phyloP scores from a whole-genome alignment of 2,113 vertebrate species.

The Chitala chitala region DNA sequence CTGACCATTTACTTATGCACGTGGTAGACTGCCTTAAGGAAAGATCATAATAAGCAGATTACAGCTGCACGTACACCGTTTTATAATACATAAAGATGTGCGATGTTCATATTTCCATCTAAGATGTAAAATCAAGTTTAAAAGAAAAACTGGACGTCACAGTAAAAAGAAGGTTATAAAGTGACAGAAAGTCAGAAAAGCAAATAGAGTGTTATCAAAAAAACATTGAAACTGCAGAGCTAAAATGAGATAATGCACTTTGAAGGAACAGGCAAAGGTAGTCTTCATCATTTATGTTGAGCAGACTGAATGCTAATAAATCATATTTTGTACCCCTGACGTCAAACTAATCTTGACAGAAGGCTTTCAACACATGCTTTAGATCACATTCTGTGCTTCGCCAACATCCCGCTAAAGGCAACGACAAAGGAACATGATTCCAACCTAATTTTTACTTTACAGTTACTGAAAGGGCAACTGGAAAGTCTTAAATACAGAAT shows the following conservation, averaged over 20 bases:
- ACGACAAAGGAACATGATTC: background rate
- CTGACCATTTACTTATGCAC: too few species aligned
- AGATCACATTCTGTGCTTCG: slow-evolving; percentile 1
- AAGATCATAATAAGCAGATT: too few species aligned
- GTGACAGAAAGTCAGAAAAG: background rate
- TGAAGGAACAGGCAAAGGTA: background rate
- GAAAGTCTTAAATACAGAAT: too few species aligned
- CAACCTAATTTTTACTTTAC: too few species aligned
- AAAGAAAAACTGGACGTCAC: background rate
- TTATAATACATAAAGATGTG: background rate
- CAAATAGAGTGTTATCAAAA: background rate
- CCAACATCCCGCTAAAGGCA: background rate
- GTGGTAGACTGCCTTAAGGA: too few species aligned
- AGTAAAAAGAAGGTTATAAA: background rate
- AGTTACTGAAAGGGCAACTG: too few species aligned
- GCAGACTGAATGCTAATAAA: background rate
- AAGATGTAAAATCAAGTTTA: background rate
- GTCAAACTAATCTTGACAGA: background rate
- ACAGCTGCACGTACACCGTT: background rate
- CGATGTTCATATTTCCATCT: background rate
- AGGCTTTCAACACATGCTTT: background rate
- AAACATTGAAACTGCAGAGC: background rate
- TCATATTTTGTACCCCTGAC: background rate
- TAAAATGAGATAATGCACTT: background rate
- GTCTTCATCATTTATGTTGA: background rate